Evolutionary conservation across 2,113 vertebrate genomes (phyloP).

Genomic region (Puma concolor): DNA sequence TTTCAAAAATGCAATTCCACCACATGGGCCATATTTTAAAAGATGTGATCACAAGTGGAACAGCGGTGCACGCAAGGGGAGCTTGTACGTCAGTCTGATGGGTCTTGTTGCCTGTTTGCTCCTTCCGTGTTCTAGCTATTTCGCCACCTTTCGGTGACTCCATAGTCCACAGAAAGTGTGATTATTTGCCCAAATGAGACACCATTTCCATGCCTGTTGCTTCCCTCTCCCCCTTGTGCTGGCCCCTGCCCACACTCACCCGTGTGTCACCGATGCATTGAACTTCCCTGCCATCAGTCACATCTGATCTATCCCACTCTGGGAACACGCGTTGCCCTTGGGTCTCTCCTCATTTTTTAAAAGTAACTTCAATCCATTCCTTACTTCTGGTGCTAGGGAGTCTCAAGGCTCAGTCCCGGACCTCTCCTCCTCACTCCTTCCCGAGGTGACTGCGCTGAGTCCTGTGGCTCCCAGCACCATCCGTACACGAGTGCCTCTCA

Average conservation of each 20-base stretch:
- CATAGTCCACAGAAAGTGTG: background rate
- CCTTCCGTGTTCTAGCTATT: background rate
- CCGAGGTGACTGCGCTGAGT: too few species aligned
- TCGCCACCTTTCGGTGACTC: background rate
- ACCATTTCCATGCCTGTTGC: background rate
- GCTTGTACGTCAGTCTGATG: rapidly evolving
- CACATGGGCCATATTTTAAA: too few species aligned
- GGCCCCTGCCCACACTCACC: too few species aligned
- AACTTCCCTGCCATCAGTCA: background rate
- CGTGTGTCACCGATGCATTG: rapidly evolving
- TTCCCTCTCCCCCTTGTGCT: too few species aligned
- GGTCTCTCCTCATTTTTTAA: background rate
- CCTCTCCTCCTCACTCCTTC: background rate
- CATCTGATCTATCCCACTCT: background rate
- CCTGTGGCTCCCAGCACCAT: background rate
- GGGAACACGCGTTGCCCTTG: background rate
- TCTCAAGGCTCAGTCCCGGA: background rate
- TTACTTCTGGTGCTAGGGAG: background rate
- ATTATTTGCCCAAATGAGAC: background rate
- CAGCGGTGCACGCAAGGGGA: rapidly evolving
- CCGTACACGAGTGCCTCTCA: background rate
- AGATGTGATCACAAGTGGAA: too few species aligned
- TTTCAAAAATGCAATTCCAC: background rate
- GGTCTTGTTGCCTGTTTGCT: background rate
- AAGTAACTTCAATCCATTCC: background rate